phyloP scores from a whole-genome alignment of 2,797 vertebrate genomes.

The Enteromius unitaeniatus region DNA sequence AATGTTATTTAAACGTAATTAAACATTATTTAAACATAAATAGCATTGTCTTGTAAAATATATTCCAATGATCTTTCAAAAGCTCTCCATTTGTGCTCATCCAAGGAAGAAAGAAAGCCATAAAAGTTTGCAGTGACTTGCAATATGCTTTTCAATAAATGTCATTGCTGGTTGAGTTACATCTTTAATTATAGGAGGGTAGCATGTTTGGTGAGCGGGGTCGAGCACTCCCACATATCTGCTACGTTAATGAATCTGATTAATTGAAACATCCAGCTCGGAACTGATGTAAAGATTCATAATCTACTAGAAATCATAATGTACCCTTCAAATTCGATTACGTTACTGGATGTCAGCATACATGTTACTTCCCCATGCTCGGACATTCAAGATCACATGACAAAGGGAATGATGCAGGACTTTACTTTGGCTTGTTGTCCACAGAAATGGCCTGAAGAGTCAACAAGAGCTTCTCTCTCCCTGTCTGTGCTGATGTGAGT shows the following conservation, averaged over 20 bases:
- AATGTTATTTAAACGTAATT: background rate
- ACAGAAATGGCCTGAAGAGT: constrained; percentile 38
- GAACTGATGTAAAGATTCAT: background rate
- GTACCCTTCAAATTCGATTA: background rate
- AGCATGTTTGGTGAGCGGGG: background rate
- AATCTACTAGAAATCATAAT: background rate
- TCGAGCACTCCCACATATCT: constrained; percentile 6
- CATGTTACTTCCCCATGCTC: constrained; percentile 5
- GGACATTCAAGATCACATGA: constrained; percentile 9
- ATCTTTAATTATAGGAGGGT: background rate
- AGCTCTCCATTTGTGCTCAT: no score
- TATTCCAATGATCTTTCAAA: background rate
- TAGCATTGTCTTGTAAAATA: background rate
- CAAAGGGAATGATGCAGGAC: constrained; percentile 10
- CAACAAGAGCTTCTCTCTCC: constrained; percentile 33
- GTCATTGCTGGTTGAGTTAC: background rate
- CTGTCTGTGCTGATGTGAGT: constrained; percentile 28
- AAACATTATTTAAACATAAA: background rate
- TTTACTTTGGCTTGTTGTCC: constrained; percentile 31
- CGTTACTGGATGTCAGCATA: background rate
- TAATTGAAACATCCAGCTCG: background rate
- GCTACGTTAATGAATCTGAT: background rate
- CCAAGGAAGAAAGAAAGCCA: background rate
- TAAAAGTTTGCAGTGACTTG: background rate
- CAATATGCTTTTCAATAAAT: background rate